A percentile compares a stretch with the other conserved stretches of the same genome.
Conservation (phyloP, 2,888 invertebrate species). For the Adelphocoris suturalis region DNA sequence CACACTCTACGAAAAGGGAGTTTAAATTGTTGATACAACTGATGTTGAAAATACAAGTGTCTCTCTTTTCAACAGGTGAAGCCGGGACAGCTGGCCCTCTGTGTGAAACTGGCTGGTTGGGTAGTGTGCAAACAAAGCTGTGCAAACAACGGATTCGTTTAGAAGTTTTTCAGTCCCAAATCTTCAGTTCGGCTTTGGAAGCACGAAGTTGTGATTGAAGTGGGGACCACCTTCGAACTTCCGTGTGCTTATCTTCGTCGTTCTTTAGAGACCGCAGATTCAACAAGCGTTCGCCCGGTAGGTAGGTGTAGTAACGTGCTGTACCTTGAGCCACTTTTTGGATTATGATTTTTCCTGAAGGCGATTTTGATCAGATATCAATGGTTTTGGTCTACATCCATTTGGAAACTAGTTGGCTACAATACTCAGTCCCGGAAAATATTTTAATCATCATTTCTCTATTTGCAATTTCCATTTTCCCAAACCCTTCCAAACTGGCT, state of each 20-base stretch:
- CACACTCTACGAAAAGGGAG: not conserved
- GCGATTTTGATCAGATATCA: no score
- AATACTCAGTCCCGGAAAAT: no score
- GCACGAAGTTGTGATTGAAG: not conserved
- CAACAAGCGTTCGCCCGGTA: no score
- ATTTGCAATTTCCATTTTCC: no score
- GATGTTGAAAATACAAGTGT: conserved; percentile 24
- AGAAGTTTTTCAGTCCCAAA: not conserved
- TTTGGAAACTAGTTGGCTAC: no score
- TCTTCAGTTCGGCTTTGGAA: not conserved
- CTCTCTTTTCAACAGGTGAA: not conserved
- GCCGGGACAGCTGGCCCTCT: not conserved
- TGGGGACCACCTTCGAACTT: conserved; percentile 9
- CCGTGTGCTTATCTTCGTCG: not conserved
- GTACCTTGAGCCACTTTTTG: no score
- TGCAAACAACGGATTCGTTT: conserved; percentile 11
- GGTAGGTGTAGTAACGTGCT: no score
- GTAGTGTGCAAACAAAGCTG: not conserved
- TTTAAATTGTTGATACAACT: not conserved
- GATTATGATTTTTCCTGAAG: no score
- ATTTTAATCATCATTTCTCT: no score
- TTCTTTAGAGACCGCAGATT: not conserved
- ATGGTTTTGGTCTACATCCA: no score
- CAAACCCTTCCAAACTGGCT: no score
- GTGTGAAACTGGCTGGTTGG: not conserved